Percentiles rank a stretch among this genome's conserved stretches.
phyloP scores from a whole-genome alignment of 1,140 invertebrate species.

The Drosophila oshimai region DNA sequence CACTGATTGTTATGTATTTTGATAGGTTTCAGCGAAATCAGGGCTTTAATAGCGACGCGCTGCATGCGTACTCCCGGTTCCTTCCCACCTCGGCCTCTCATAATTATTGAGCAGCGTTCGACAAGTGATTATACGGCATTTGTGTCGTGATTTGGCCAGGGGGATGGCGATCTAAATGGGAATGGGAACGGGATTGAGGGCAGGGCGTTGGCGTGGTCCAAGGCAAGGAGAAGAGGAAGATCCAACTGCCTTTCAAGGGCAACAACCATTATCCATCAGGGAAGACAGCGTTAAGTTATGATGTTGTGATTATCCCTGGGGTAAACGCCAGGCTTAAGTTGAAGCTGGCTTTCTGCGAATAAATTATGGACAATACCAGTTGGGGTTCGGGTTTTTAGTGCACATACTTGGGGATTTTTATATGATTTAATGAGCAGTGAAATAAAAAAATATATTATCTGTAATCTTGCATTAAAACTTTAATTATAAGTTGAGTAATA shows the following conservation, averaged over 20 bases:
- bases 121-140: slow-evolving; percentile 78
- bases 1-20: slow-evolving; percentile 76
- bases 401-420: too few relatives aligned
- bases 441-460: too few relatives aligned
- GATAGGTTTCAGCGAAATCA: slow-evolving; percentile 79
- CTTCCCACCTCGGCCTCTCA: slow-evolving; percentile 26
- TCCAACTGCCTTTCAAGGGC: slow-evolving; percentile 46
- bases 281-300: slow-evolving; percentile 21
- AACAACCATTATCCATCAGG: slow-evolving; percentile 12
- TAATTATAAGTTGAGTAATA: too few relatives aligned
- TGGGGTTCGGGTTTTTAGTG: background rate
- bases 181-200: background rate
- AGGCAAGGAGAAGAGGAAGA: slow-evolving; percentile 4
- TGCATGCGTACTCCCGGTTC: slow-evolving; percentile 50
- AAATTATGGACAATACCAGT: slow-evolving; percentile 13
- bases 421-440: too few relatives aligned
- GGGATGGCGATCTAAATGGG: slow-evolving; percentile 10
- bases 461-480: too few relatives aligned
- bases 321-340: slow-evolving; percentile 38
- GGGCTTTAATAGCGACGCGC: slow-evolving; percentile 62
- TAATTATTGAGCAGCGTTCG: slow-evolving; percentile 77
- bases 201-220: background rate
- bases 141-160: slow-evolving; percentile 59
- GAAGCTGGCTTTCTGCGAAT: slow-evolving; percentile 45
- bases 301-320: slow-evolving; percentile 39